Conservation (phyloP, 1,140 invertebrate genomes). For the Sminthurides bifidus region DNA sequence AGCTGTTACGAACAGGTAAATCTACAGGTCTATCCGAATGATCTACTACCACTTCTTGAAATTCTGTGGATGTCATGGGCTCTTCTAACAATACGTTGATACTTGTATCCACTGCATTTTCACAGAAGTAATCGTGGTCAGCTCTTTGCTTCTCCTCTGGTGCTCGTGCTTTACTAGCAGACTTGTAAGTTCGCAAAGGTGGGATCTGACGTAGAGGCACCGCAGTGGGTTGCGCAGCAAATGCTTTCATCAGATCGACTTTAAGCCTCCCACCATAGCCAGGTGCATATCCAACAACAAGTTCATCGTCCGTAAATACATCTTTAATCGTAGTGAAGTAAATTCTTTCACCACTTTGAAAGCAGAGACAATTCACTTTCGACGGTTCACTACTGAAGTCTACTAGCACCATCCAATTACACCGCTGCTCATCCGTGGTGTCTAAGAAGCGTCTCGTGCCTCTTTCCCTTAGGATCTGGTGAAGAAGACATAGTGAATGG, state of each 20-base stretch:
- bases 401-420: conserved; percentile 55
- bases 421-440: conserved; percentile 42
- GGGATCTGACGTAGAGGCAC: neutral
- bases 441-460: conserved; percentile 37
- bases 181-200: neutral
- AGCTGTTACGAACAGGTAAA: no score
- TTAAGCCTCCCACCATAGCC: conserved; percentile 12
- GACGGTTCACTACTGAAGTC: conserved; percentile 38
- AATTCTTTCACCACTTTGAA: conserved; percentile 46
- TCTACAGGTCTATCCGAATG: no score
- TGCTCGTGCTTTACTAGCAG: neutral
- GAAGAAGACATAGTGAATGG: no score
- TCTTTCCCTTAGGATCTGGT: conserved; percentile 16
- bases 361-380: conserved; percentile 52
- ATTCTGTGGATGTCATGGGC: no score
- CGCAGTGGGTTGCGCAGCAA: neutral
- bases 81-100: no score
- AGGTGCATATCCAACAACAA: conserved; percentile 50
- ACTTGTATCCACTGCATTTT: conserved; percentile 20
- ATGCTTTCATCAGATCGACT: neutral
- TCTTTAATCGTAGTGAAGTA: conserved; percentile 47
- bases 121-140: conserved; percentile 40
- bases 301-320: conserved; percentile 43
- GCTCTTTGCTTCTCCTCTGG: neutral
- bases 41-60: no score